phyloP scores from a whole-genome alignment of 2,888 invertebrate species.

The Heliothis peltigera region DNA sequence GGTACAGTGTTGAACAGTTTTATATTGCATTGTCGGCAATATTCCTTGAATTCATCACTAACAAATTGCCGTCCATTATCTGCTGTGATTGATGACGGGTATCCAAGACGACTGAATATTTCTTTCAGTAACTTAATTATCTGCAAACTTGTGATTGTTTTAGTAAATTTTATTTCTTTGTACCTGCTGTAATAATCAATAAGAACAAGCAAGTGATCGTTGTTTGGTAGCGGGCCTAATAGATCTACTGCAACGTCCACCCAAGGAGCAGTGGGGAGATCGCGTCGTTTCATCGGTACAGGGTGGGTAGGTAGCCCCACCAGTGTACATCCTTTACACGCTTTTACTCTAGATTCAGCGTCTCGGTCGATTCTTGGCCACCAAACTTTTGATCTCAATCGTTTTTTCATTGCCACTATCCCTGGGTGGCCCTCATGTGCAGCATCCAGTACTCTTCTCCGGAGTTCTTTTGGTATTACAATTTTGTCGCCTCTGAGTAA shows the following conservation, averaged over 20 bases:
- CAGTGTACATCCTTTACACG: slow-evolving; percentile 6
- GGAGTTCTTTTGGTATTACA: slow-evolving; percentile 45
- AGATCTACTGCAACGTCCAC: slow-evolving; percentile 52
- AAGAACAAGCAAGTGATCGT: slow-evolving; percentile 47
- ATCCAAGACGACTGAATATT: slow-evolving; percentile 52
- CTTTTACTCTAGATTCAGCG: slow-evolving; percentile 4
- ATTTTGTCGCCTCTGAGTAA: slow-evolving; percentile 51
- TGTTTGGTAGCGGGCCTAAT: slow-evolving; percentile 51
- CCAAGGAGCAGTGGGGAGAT: slow-evolving; percentile 34
- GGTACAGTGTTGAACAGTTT: slow-evolving; percentile 48
- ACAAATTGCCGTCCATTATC: slow-evolving; percentile 60
- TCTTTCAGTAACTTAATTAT: slow-evolving; percentile 50
- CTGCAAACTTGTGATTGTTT: slow-evolving; percentile 25
- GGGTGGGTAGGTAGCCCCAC: slow-evolving; percentile 1
- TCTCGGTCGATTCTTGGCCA: slow-evolving; percentile 70
- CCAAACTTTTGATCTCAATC: slow-evolving; percentile 71
- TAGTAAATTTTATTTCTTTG: slow-evolving; percentile 49
- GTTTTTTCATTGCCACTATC: slow-evolving; percentile 67
- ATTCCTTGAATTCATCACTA: slow-evolving; percentile 49
- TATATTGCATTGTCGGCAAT: slow-evolving; percentile 45
- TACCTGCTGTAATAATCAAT: slow-evolving; percentile 54
- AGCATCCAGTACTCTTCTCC: slow-evolving; percentile 38
- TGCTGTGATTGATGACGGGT: slow-evolving; percentile 44
- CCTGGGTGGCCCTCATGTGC: slow-evolving; percentile 71
- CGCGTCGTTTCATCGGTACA: slow-evolving; percentile 6